phyloP scores from a whole-genome alignment of 2,113 vertebrate genomes.

The Barbus barbus region DNA sequence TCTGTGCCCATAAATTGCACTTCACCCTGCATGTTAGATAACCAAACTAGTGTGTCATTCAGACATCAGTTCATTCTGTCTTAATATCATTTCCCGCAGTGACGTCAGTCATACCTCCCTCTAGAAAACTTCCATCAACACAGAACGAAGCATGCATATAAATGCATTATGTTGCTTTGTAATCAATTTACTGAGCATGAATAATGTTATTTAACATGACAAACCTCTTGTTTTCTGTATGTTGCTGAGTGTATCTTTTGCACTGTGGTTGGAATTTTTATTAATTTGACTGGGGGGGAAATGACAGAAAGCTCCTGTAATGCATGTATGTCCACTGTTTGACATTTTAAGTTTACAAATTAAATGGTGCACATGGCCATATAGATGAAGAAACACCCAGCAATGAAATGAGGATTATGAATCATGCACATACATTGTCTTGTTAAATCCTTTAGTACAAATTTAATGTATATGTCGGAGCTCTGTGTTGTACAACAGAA shows the following conservation, averaged over 20 bases:
- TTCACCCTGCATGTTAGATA: neutral
- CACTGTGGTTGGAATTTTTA: too few species aligned
- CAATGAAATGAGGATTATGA: too few species aligned
- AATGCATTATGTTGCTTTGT: neutral
- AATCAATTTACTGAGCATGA: neutral
- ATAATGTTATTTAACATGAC: neutral
- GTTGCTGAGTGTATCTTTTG: neutral
- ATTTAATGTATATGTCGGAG: too few species aligned
- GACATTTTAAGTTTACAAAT: too few species aligned
- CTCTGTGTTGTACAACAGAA: neutral
- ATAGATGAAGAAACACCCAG: too few species aligned
- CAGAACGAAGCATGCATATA: neutral
- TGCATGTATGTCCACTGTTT: too few species aligned
- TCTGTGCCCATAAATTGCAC: neutral
- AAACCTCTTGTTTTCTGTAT: neutral
- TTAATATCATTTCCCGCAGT: neutral
- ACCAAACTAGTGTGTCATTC: neutral
- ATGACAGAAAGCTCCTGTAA: too few species aligned
- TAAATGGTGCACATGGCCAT: too few species aligned
- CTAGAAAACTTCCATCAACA: neutral
- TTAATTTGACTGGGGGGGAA: too few species aligned
- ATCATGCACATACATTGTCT: too few species aligned
- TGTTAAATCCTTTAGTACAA: too few species aligned
- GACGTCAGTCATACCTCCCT: neutral
- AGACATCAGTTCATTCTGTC: neutral